Conservation (phyloP, 2,797 vertebrate genomes). For the Setipinna tenuifilis region DNA sequence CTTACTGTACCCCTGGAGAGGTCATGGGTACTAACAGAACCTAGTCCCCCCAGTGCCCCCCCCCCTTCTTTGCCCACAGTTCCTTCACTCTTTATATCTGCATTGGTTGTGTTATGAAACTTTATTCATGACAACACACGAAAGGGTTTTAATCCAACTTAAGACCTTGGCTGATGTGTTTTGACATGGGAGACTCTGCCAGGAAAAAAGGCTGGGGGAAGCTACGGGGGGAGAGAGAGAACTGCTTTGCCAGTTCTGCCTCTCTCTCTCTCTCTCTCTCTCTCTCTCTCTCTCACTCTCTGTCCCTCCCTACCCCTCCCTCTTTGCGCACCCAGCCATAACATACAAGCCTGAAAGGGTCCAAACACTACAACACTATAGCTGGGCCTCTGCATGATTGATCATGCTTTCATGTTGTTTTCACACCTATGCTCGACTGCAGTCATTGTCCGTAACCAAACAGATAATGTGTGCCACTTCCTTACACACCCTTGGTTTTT, state of each 20-base stretch:
- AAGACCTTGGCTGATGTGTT: constrained; percentile 56
- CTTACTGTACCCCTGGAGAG: neutral
- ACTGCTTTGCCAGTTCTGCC: neutral
- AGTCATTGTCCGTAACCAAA: neutral
- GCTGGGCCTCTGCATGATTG: constrained; percentile 5
- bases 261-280: neutral
- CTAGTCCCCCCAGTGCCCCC: neutral
- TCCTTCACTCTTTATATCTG: neutral
- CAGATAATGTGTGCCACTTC: constrained; percentile 16
- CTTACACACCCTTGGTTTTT: neutral
- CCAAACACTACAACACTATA: neutral
- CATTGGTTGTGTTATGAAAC: constrained; percentile 33
- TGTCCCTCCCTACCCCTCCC: neutral
- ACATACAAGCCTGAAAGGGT: neutral
- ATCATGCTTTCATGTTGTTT: constrained; percentile 16
- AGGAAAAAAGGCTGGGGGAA: constrained; percentile 35
- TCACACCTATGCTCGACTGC: neutral
- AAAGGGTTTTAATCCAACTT: constrained; percentile 58
- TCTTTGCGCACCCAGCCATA: neutral
- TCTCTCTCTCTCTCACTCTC: neutral
- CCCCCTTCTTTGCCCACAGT: neutral
- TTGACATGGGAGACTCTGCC: constrained; percentile 57
- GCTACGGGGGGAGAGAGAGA: constrained; percentile 41
- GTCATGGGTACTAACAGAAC: neutral
- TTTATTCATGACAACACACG: constrained; percentile 52